phyloP scores from a whole-genome alignment of 2,888 invertebrate genomes.

The Eudasyphora cyanicolor region DNA sequence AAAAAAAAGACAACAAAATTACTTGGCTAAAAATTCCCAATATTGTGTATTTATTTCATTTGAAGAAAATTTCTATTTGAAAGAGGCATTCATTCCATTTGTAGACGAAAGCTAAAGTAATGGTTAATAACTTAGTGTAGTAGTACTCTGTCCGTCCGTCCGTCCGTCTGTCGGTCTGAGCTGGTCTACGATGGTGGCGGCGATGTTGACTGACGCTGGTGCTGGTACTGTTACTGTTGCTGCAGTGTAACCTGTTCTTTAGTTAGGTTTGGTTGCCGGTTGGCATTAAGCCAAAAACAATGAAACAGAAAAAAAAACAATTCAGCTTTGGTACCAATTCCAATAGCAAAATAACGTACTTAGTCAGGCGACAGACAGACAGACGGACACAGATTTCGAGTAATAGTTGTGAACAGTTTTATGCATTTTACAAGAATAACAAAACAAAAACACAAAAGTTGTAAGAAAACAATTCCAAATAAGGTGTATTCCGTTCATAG shows the following conservation, averaged over 20 bases:
- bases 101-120: neutral
- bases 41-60: constrained; percentile 50
- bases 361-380: constrained; percentile 41
- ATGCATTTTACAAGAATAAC: neutral
- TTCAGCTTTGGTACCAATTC: neutral
- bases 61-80: constrained; percentile 47
- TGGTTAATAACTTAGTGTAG: constrained; percentile 39
- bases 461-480: constrained; percentile 43
- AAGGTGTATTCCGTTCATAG: constrained; percentile 51
- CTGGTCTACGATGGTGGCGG: neutral
- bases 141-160: too few relatives aligned
- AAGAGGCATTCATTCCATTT: too few relatives aligned
- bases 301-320: constrained; percentile 37
- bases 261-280: constrained; percentile 33
- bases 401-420: neutral
- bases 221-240: neutral
- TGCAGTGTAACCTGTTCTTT: constrained; percentile 61
- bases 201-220: neutral
- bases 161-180: too few relatives aligned
- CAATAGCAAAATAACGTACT: constrained; percentile 2
- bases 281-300: constrained; percentile 62
- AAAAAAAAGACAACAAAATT: constrained; percentile 40
- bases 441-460: too few relatives aligned
- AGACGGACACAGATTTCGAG: neutral
- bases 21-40: constrained; percentile 60